Conservation (phyloP, 2,113 vertebrate species). For the Tetraodon nigroviridis region DNA sequence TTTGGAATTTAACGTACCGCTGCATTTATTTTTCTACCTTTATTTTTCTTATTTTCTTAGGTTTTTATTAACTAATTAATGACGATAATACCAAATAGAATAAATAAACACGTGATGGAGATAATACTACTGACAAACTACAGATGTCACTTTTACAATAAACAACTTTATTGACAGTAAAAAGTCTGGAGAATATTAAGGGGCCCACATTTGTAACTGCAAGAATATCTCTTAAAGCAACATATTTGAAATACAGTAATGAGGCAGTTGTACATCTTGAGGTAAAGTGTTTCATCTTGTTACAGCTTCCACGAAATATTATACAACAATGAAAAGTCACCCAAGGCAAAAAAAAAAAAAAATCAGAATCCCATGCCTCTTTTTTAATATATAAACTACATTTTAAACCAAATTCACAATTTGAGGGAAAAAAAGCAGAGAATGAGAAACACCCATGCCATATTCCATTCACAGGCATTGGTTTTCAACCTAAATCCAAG, state of each 20-base stretch:
- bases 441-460: conserved; percentile 74
- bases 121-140: conserved; percentile 1
- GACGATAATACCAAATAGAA: too few species aligned
- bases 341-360: conserved; percentile 53
- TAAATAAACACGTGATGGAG: too few species aligned
- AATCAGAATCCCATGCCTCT: conserved; percentile 66
- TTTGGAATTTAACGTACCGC: too few species aligned
- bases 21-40: too few species aligned
- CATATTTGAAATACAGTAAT: conserved; percentile 70
- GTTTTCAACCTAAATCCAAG: conserved; percentile 67
- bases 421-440: conserved; percentile 69
- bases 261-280: conserved; percentile 81
- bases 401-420: conserved; percentile 72
- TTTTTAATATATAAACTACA: conserved; percentile 58
- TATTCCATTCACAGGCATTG: conserved; percentile 63
- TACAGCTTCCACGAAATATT: conserved; percentile 76
- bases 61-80: too few species aligned
- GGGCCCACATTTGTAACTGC: conserved; percentile 70
- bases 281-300: conserved; percentile 79
- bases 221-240: conserved; percentile 75
- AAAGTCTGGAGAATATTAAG: conserved; percentile 76
- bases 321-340: conserved; percentile 70
- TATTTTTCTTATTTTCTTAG: too few species aligned
- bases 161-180: conserved; percentile 81
- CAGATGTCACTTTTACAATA: conserved; percentile 65